Base-by-base conservation (phyloP, 2,113 vertebrate genomes). In the Falcunculus frontatus region DNA sequence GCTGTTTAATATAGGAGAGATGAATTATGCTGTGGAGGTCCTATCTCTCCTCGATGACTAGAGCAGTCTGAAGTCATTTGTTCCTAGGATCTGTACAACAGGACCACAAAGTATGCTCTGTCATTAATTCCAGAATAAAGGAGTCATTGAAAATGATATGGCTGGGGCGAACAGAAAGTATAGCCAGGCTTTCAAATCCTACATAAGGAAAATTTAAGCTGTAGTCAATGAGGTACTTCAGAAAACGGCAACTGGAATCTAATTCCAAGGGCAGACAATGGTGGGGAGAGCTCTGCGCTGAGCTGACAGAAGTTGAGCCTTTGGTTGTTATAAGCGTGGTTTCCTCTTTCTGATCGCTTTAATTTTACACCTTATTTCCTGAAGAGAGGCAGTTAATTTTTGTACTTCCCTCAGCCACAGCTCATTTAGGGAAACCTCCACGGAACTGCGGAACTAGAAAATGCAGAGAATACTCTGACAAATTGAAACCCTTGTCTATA, bases 271-370 rank as follows among this genome's bases (percentile, higher is more conserved):
- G 90, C 90, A 94, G 86, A 95, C 94, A 96, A 95, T 94, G 68
- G 63, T 47, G 68, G 83, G 55, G 94, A 94, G 83, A 90, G 39
- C 88, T 88, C 75, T 93, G 88, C 0, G 0, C 73, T 70, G 76
- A 92, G 47, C 68, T 3, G 76, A 95, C 64, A 86, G 92, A 95
- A 95, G 83, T n/a, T 65, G 68, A 93, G 72, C 88, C 86, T 90
- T 95, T 97, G 94, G 85, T 79, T 89, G 72, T 77, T 55, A 53
- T 15, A 93, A 93, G 50, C 0, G 0, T 70, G 53, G 65, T 52
- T 94, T 97, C 92, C 76, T 90, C 96, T 83, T 93, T 95, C 82
- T 95, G 82, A 93, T 93, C 1, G 14, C 95, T 97, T 94, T 94
- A 96, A 96, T 96, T 96, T 95, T 90, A 74, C 64, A 86, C 86